Percentiles rank a stretch among this genome's conserved stretches.
Conservation (phyloP, 2,113 vertebrate genomes). For the Protobothrops mucrosquamatus region DNA sequence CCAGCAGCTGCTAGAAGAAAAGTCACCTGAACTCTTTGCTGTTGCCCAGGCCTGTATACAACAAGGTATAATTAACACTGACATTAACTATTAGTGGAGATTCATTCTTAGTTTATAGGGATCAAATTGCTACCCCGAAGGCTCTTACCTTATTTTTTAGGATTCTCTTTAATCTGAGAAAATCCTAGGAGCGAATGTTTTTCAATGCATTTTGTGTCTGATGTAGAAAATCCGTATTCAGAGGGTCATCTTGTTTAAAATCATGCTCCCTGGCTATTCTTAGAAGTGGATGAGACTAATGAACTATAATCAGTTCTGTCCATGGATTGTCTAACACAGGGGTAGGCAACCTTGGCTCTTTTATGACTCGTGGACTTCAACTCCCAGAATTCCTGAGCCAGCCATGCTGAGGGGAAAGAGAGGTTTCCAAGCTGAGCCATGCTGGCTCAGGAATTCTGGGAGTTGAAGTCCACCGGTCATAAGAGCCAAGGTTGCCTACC, state of each 20-base stretch:
- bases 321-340: not conserved
- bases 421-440: too few relatives aligned
- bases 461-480: too few relatives aligned
- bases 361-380: too few relatives aligned
- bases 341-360: too few relatives aligned
- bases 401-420: too few relatives aligned
- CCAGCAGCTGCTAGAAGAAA: constrained; percentile 89
- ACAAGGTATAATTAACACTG: constrained; percentile 71
- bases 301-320: not conserved
- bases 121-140: not conserved
- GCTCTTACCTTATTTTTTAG: not conserved
- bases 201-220: not conserved
- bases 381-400: too few relatives aligned
- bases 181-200: not conserved
- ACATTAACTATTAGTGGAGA: not conserved
- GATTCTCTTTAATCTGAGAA: not conserved
- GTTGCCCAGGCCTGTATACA: constrained; percentile 76
- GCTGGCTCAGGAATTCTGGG: too few relatives aligned
- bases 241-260: not conserved
- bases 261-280: not conserved
- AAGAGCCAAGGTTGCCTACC: too few relatives aligned
- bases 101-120: not conserved
- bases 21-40: constrained; percentile 80
- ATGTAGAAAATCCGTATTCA: not conserved
- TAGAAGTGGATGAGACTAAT: not conserved